Evolutionary conservation across 1,140 invertebrate species (phyloP), one percentile per base, ranked within the genome.

Genomic region (Euwallacea fornicatus): DNA sequence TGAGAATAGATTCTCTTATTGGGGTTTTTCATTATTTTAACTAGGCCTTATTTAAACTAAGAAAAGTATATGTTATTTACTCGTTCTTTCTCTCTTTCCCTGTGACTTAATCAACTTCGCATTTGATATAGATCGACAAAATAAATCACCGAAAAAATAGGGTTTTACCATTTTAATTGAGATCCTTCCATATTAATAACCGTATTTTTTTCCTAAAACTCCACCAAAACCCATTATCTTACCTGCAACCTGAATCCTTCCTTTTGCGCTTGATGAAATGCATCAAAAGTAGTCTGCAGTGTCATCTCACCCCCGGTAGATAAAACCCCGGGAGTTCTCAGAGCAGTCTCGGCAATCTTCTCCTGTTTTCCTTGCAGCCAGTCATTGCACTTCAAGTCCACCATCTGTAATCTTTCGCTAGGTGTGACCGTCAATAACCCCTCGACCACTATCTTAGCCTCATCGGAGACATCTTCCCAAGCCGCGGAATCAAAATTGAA

Each of bases 351-450:
- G 10, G 76, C 78, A 33, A 66, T 21, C 8, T 81, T 77, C 43
- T 66, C 69, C 9, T 82, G 80, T 63, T 76, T 83, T 71, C 82
- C 77, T 75, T 81, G 78, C 44, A 94, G 67, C 92, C 93, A 95
- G 7, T 86, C 81, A 77, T 90, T 88, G 7, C 82, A 79, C 0
- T 85, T 79, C 0, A 95, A 81, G 53, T 91, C 87, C 10, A 76
- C 74, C 80, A 95, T 89, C 41, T 86, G 88, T 6, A 95, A 80
- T 66, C 95, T 83, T 75, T 89, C 85, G 16, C 81, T 83, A 0
- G 94, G 91, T 77, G 96, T 91, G 0, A 95, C 89, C 0, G 90
- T 92, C 21, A 97, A 81, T 21, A 97, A 83, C 82, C 89, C 87
- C 82, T 85, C 85, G 11, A 93, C 91, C 0, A 97, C 85, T 21